These are phyloP conservation scores for Myoxocephalus aenaeus DNA, from an alignment of 2,797 vertebrate genomes.

Conservation along the genomic window DNA sequence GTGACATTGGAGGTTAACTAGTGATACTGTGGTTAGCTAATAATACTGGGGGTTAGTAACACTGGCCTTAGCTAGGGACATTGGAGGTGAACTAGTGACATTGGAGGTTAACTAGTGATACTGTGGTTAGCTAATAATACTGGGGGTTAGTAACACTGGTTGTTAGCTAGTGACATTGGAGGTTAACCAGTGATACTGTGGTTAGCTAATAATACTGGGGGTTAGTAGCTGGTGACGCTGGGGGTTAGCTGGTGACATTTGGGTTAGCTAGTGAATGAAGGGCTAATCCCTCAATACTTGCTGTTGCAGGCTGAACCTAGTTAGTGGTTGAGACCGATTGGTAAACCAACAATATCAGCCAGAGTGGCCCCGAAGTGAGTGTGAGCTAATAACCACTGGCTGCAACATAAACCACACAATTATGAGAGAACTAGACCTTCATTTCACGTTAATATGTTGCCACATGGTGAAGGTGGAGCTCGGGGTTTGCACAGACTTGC, in stretches of 20 bases:
- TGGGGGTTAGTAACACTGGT: too few relatives aligned
- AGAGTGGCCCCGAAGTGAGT: fast-evolving
- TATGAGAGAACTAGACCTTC: too few relatives aligned
- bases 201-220: too few relatives aligned
- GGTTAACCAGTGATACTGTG: neutral
- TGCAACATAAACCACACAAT: neutral
- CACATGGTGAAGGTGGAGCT: neutral
- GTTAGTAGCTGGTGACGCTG: too few relatives aligned
- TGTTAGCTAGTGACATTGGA: too few relatives aligned
- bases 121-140: too few relatives aligned
- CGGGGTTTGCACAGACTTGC: neutral
- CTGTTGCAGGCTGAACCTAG: constrained; percentile 55
- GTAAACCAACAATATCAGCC: constrained; percentile 46
- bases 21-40: too few relatives aligned
- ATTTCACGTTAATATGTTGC: neutral
- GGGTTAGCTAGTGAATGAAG: neutral
- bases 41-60: too few relatives aligned
- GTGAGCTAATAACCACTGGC: neutral
- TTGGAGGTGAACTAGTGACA: too few relatives aligned
- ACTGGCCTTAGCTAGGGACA: too few relatives aligned
- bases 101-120: neutral
- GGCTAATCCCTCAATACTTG: constrained; percentile 57
- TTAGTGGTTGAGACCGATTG: constrained; percentile 5
- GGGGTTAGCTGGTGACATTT: too few relatives aligned
- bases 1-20: too few relatives aligned